These are phyloP conservation scores for Anguilla japonica DNA, from an alignment of 2,113 vertebrate genomes.

Conservation along the genomic window DNA sequence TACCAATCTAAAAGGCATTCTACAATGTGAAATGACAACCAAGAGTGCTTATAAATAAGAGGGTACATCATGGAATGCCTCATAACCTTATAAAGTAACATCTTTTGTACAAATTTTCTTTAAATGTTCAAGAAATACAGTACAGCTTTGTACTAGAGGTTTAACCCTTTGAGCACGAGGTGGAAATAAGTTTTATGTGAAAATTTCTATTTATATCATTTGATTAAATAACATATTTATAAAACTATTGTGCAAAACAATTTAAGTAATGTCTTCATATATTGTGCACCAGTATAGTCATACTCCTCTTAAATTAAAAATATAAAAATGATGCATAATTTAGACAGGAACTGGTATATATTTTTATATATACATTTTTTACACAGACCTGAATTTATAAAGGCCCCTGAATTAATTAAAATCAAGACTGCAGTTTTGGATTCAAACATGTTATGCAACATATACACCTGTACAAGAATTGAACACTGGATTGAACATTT, in stretches of 20 bases:
- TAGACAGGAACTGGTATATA: constrained; percentile 74
- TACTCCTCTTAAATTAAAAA: constrained; percentile 79
- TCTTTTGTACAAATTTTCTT: constrained; percentile 93
- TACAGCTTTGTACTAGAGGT: constrained; percentile 84
- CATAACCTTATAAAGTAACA: constrained; percentile 91
- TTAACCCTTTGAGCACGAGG: constrained; percentile 98
- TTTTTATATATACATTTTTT: constrained; percentile 73
- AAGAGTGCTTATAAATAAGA: constrained; percentile 91
- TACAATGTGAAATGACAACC: constrained; percentile 87
- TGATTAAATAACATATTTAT: constrained; percentile 80
- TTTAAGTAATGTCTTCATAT: constrained; percentile 77
- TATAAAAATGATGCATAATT: constrained; percentile 84
- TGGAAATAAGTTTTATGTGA: constrained; percentile 68
- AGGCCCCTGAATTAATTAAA: constrained; percentile 51
- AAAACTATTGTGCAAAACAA: constrained; percentile 96
- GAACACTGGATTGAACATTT: constrained; percentile 34
- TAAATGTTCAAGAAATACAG: constrained; percentile 90
- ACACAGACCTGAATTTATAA: constrained; percentile 76
- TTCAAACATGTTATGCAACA: constrained; percentile 45
- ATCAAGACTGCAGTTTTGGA: constrained; percentile 45
- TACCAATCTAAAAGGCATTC: constrained; percentile 89
- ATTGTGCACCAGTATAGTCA: constrained; percentile 79
- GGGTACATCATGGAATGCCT: constrained; percentile 87
- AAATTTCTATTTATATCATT: constrained; percentile 59
- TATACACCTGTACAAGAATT: constrained; percentile 47